Base-by-base conservation (phyloP, 2,888 invertebrate genomes). In the Caenorhabditis sp. region DNA sequence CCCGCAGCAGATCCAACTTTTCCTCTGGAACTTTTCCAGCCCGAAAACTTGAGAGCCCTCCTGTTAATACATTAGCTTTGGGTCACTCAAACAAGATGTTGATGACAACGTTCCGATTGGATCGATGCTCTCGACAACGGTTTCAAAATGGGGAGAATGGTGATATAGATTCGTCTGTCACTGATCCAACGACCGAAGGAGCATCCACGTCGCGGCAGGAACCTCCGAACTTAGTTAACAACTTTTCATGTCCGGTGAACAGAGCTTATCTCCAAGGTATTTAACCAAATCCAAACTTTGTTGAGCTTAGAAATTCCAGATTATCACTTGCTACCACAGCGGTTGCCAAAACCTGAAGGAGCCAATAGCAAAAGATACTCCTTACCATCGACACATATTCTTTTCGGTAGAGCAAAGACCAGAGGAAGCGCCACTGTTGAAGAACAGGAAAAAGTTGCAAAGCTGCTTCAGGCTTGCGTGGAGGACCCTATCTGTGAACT, bases 381-480 rank as follows among this genome's bases (percentile, higher is more conserved):
- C 1, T 50, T 82, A 8, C 82, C 82, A 20, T 74, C 82, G 0
- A 82, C 82, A 0, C 82, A 82, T 32, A 82, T 82, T 61, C 64
- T 78, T 3, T 82, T 56, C 35, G 78, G 67, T 13, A 72, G 65
- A 51, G 78, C 76, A 5, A 62, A 69, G 9, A 68, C 78, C 56
- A 37, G 71, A n/a, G 81, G 76, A 4, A 61, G 74, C 4, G 28
- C 74, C 1, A 78, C 78, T 32, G 47, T 82, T 11, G 69, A 64
- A 4, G 78, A 74, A 13, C 72, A 74, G n/a, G 78, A 82, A n/a
- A 74, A 74, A 51, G 28, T 78, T 6, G 53, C 51, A 1, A 58
- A 51, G 24, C 65, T 76, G 65, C 32, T 81, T 32, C 35, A 47
- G 22, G 76, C 76, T 0, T 40, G 47, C 0, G 76, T 60, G 1